Conservation (phyloP, 2,797 vertebrate species). For the Apodemus agrarius region DNA sequence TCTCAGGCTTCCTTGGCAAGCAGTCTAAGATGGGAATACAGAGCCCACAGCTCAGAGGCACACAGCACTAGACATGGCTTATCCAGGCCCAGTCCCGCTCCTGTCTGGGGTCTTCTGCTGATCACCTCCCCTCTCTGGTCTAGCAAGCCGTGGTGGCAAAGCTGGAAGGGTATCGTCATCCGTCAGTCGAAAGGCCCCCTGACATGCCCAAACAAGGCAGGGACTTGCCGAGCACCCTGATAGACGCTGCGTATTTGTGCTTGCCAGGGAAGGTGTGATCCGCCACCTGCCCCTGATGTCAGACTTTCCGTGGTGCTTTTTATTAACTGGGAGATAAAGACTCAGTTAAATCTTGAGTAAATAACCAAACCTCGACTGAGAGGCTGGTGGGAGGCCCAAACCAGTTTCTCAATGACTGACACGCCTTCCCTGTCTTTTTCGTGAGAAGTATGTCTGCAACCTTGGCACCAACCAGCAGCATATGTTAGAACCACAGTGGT, state of each 20-base stretch:
- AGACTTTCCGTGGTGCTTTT: conserved; percentile 75
- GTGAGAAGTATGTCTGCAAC: neutral
- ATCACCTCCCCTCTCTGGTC: neutral
- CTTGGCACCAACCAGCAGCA: neutral
- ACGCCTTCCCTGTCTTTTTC: neutral
- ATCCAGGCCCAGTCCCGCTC: neutral
- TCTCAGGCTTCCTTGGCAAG: neutral
- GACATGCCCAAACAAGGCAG: neutral
- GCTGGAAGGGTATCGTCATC: neutral
- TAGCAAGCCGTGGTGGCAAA: neutral
- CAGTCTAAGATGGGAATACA: neutral
- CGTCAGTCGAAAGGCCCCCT: no score
- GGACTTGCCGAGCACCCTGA: neutral
- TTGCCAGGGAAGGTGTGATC: conserved; percentile 57
- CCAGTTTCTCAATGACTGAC: neutral
- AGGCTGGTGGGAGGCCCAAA: neutral
- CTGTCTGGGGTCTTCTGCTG: neutral
- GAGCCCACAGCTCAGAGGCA: neutral
- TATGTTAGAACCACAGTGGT: neutral
- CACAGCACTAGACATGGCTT: neutral
- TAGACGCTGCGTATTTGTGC: conserved; percentile 47
- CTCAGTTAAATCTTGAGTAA: conserved; percentile 66
- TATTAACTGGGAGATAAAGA: conserved; percentile 74
- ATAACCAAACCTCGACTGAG: conserved; percentile 65
- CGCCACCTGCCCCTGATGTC: neutral